These are phyloP conservation scores for Ischnura elegans DNA, from an alignment of 2,888 invertebrate species.

Conservation along the genomic window DNA sequence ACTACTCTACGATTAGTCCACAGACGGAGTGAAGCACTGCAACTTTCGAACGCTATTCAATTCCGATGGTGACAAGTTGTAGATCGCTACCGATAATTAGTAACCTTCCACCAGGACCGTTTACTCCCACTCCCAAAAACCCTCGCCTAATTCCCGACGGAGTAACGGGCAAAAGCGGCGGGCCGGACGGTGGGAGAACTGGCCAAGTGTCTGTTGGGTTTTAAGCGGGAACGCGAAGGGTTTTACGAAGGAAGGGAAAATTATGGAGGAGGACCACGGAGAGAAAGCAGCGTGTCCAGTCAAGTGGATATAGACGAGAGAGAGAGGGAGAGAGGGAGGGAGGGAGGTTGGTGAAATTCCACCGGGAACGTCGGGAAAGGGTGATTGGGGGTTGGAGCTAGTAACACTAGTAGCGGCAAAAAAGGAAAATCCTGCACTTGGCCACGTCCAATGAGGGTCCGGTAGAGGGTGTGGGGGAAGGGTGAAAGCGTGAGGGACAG, in stretches of 20 bases:
- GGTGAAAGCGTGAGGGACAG: neutral
- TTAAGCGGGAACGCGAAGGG: neutral
- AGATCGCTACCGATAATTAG: neutral
- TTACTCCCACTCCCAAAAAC: neutral
- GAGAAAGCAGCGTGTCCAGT: neutral
- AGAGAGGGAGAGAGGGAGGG: neutral
- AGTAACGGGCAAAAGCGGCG: neutral
- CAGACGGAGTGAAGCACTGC: no score
- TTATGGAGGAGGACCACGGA: neutral
- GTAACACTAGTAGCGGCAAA: neutral
- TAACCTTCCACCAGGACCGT: neutral
- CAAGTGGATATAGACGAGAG: conserved; percentile 10
- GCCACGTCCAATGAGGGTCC: conserved; percentile 47
- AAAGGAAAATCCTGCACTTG: conserved; percentile 50
- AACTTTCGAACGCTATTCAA: no score
- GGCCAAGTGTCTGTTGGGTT: neutral
- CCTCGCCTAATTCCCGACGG: neutral
- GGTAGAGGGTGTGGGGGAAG: neutral
- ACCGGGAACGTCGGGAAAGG: neutral
- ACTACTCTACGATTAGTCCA: no score
- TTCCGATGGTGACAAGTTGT: neutral
- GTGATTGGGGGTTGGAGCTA: no score
- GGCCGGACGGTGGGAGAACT: neutral
- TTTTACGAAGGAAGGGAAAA: neutral
- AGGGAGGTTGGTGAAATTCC: no score